A percentile compares a stretch with the other conserved stretches of the same genome.
phyloP scores from a whole-genome alignment of 2,113 vertebrate genomes.

The Dryoscopus gambensis region DNA sequence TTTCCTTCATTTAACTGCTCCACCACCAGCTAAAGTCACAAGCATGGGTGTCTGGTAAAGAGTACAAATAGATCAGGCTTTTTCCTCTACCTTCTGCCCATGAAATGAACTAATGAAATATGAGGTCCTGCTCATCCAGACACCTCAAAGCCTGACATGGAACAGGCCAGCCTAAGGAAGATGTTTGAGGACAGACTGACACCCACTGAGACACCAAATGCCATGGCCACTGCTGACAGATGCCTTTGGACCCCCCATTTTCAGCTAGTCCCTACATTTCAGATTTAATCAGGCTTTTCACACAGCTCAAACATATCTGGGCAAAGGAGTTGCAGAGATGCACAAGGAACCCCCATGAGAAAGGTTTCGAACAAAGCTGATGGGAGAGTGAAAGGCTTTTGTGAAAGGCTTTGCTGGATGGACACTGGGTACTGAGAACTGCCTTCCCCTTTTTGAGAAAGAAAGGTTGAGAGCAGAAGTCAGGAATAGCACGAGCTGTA shows the following conservation, averaged over 20 bases:
- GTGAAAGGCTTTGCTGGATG: neutral
- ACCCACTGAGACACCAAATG: neutral
- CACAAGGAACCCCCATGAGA: too few species aligned
- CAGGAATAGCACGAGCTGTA: neutral
- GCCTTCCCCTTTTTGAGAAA: neutral
- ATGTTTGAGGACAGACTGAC: neutral
- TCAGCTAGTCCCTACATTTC: neutral
- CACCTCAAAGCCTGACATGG: neutral
- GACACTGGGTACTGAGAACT: neutral
- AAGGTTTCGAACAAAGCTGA: neutral
- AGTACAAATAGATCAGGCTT: neutral
- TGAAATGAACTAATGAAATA: neutral
- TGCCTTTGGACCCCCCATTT: rapidly evolving
- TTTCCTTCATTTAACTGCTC: neutral
- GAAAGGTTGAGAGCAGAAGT: neutral
- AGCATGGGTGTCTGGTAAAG: rapidly evolving
- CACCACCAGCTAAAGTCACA: neutral
- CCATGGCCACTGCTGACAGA: neutral
- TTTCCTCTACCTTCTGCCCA: neutral
- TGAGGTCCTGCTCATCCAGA: neutral
- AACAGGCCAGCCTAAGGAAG: neutral
- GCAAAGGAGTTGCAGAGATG: neutral
- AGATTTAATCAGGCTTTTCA: neutral
- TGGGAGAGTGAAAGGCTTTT: neutral
- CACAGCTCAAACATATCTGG: neutral